Evolutionary conservation across 2,797 vertebrate genomes (phyloP).

Genomic region (Spinus pinus): DNA sequence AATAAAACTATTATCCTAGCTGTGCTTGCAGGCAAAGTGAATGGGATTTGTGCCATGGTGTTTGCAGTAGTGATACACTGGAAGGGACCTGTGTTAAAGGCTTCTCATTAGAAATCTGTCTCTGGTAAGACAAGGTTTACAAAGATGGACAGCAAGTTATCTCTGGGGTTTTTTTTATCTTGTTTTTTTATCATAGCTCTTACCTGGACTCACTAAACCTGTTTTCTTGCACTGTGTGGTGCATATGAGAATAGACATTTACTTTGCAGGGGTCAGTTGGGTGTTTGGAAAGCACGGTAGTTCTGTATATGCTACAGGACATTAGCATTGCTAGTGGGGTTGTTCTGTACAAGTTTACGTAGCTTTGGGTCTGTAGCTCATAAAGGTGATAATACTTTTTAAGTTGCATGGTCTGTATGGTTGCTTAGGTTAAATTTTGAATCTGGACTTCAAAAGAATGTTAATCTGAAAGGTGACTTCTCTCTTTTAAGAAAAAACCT

Average conservation of each 20-base stretch:
- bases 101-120: neutral
- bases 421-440: neutral
- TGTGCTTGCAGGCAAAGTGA: neutral
- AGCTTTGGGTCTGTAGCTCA: neutral
- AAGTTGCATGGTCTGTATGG: neutral
- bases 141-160: neutral
- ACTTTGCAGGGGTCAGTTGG: neutral
- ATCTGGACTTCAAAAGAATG: neutral
- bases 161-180: neutral
- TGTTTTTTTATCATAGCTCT: neutral
- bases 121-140: neutral
- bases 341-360: neutral
- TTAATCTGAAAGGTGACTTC: neutral
- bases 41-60: neutral
- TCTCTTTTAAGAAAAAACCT: neutral
- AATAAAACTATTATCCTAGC: rapidly evolving
- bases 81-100: neutral
- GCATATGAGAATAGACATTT: neutral
- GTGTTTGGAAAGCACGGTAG: neutral
- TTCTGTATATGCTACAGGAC: neutral
- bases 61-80: neutral
- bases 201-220: neutral
- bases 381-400: neutral
- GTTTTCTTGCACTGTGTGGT: neutral
- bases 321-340: rapidly evolving